phyloP scores from a whole-genome alignment of 2,797 vertebrate genomes.

The Malurus leucopterus region DNA sequence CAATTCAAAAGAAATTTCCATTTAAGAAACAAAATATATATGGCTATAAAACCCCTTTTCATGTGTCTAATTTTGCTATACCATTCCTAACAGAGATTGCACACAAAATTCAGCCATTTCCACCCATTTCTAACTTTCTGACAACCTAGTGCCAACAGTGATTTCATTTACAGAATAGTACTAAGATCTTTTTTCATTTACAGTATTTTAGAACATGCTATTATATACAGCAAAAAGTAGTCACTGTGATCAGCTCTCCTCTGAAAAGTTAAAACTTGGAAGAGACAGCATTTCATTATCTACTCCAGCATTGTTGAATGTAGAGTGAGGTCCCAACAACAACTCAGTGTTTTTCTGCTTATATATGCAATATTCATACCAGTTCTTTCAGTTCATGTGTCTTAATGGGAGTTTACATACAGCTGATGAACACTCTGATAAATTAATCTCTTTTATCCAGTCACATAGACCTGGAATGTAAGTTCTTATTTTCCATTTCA shows the following conservation, averaged over 20 bases:
- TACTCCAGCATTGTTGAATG: background rate
- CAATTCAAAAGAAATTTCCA: background rate
- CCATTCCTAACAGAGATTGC: background rate
- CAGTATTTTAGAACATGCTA: background rate
- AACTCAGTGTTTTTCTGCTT: background rate
- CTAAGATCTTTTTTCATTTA: background rate
- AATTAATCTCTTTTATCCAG: background rate
- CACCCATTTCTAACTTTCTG: background rate
- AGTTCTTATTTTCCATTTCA: background rate
- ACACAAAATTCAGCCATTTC: background rate
- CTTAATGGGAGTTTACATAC: background rate
- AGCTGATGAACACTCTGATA: background rate
- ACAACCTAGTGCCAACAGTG: background rate
- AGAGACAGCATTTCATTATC: background rate
- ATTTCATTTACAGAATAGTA: background rate
- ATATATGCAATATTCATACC: background rate
- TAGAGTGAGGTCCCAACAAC: background rate
- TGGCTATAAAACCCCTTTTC: background rate
- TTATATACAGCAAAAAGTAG: background rate
- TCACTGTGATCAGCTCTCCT: background rate
- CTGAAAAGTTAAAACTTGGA: background rate
- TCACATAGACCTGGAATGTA: background rate
- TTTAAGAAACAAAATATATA: background rate
- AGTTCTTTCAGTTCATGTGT: background rate
- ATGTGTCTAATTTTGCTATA: background rate